Conservation (phyloP, 1,140 invertebrate species). For the Leptinotarsa texana region DNA sequence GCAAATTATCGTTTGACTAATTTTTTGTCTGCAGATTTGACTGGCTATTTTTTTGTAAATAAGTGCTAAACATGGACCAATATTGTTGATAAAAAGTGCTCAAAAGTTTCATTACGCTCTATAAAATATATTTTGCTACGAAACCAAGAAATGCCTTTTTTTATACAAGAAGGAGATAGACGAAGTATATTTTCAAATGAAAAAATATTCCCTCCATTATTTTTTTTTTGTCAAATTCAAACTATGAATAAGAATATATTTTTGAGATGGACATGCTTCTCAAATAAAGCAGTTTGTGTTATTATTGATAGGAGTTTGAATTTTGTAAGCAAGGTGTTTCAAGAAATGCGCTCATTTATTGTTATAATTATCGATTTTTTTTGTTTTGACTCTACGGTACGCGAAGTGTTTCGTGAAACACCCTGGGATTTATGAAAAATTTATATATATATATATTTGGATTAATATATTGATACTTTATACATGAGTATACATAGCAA, state of each 20-base stretch:
- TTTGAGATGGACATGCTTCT: constrained; percentile 45
- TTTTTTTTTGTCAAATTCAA: constrained; percentile 46
- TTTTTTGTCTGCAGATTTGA: constrained; percentile 1
- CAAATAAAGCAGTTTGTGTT: constrained; percentile 52
- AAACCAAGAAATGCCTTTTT: constrained; percentile 52
- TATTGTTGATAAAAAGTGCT: constrained; percentile 24
- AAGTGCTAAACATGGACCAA: constrained; percentile 29
- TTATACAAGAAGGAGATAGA: constrained; percentile 41
- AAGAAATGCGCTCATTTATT: constrained; percentile 7
- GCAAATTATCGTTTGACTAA: background rate
- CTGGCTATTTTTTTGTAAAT: constrained; percentile 16
- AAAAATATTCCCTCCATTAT: constrained; percentile 52
- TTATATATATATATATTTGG: constrained; percentile 35
- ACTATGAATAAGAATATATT: constrained; percentile 42
- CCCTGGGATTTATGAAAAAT: constrained; percentile 18
- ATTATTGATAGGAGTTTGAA: constrained; percentile 48
- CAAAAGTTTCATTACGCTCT: constrained; percentile 21
- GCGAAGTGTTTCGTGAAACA: constrained; percentile 22
- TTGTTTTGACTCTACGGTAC: constrained; percentile 11
- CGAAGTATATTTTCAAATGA: constrained; percentile 45
- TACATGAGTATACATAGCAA: constrained; percentile 40
- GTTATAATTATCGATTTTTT: constrained; percentile 5
- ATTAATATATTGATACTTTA: constrained; percentile 46
- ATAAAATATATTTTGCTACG: constrained; percentile 44
- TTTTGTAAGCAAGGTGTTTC: constrained; percentile 11